A percentile compares a stretch with the other conserved stretches of the same genome.
phyloP scores from a whole-genome alignment of 1,140 invertebrate species.

The Penaeus japonicus region DNA sequence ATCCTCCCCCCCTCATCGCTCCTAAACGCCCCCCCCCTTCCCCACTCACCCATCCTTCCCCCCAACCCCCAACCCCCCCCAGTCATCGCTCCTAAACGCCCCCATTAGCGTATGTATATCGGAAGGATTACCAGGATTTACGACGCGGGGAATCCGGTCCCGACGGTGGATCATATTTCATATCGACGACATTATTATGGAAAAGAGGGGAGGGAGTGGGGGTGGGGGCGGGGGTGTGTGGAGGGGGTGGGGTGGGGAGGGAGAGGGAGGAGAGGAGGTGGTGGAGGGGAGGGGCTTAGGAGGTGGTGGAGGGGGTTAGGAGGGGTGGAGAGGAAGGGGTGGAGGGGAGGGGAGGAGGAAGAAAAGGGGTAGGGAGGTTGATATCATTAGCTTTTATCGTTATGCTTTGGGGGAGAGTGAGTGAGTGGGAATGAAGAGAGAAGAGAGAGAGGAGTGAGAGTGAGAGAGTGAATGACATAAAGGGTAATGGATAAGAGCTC shows the following conservation, averaged over 20 bases:
- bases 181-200: constrained; percentile 33
- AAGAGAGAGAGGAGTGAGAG: neutral
- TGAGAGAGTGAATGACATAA: neutral
- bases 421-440: neutral
- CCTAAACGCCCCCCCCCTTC: neutral
- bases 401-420: neutral
- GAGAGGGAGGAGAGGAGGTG: neutral
- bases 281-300: neutral
- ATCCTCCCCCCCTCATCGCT: neutral
- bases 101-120: constrained; percentile 50
- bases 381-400: neutral
- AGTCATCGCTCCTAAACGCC: neutral
- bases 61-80: neutral
- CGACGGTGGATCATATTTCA: constrained; percentile 26
- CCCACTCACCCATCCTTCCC: neutral
- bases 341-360: neutral
- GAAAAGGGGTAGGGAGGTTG: neutral
- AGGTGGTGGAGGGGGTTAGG: neutral
- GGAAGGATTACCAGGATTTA: constrained; percentile 53
- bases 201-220: neutral
- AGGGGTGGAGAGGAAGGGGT: neutral
- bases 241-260: neutral
- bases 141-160: constrained; percentile 8
- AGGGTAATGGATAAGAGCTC: neutral
- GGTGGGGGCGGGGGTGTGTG: neutral